Percentiles rank a stretch among this genome's conserved stretches.
Conservation (phyloP, 2,888 invertebrate species). For the Drosophila nr. perissopoda region DNA sequence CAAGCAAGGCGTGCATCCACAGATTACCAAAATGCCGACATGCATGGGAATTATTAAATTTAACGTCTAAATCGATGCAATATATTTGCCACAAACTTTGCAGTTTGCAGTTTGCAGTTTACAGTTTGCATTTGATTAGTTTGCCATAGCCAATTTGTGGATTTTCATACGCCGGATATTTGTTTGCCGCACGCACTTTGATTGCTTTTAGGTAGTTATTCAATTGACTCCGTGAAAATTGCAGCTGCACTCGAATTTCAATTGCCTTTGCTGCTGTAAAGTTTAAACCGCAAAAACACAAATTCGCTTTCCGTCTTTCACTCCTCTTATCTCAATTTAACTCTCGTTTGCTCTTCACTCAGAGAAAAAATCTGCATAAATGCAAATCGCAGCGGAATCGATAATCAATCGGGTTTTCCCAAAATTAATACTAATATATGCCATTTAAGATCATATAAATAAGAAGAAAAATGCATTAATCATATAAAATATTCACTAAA, state of each 20-base stretch:
- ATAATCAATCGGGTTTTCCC: neutral
- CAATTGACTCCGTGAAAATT: conserved; percentile 63
- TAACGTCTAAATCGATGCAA: conserved; percentile 7
- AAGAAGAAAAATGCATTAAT: neutral
- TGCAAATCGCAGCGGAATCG: neutral
- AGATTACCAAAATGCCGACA: conserved; percentile 57
- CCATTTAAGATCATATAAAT: neutral
- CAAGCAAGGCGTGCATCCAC: conserved; percentile 26
- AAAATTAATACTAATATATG: neutral
- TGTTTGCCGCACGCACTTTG: conserved; percentile 36
- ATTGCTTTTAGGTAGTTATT: conserved; percentile 51
- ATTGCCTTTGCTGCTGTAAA: conserved; percentile 35
- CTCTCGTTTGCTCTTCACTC: conserved; percentile 16
- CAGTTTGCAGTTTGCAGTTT: conserved; percentile 18
- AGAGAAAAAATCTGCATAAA: neutral
- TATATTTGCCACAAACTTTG: conserved; percentile 9
- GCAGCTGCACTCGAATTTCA: conserved; percentile 20
- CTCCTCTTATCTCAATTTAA: neutral
- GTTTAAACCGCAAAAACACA: conserved; percentile 49
- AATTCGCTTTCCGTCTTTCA: neutral
- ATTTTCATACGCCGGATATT: conserved; percentile 33
- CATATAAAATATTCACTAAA: neutral
- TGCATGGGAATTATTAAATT: conserved; percentile 24
- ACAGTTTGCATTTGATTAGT: conserved; percentile 52
- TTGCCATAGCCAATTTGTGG: conserved; percentile 39